Evolutionary conservation across 2,113 vertebrate genomes (phyloP).

Genomic region (Pachyramphus minor): DNA sequence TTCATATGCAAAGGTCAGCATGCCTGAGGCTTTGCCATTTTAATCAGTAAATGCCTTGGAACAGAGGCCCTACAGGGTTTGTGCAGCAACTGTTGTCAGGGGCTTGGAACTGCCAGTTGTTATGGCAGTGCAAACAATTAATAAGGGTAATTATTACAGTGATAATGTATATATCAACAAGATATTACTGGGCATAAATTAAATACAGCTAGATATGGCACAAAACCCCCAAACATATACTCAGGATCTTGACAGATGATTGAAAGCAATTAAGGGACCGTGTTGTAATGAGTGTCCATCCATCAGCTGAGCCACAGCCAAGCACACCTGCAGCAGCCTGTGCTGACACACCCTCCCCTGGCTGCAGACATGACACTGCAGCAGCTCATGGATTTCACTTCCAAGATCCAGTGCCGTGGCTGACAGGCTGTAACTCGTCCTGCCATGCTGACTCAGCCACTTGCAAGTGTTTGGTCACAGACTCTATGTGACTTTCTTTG

Average conservation of each 20-base stretch:
- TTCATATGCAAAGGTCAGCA: not conserved
- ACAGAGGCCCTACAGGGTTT: not conserved
- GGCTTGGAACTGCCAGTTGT: not conserved
- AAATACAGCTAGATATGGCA: not conserved
- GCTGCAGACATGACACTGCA: not conserved
- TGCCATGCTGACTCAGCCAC: not conserved
- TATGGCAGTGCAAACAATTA: not conserved
- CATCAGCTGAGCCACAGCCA: not conserved
- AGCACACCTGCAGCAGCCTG: not conserved
- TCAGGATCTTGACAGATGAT: not conserved
- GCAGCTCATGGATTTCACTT: not conserved
- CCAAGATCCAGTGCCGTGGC: not conserved
- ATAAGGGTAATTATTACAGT: not conserved
- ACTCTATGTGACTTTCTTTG: not conserved
- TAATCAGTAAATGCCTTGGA: not conserved
- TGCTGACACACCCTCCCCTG: not conserved
- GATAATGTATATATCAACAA: not conserved
- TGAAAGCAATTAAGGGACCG: not conserved
- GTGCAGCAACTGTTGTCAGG: not conserved
- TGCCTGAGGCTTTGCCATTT: not conserved
- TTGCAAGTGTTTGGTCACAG: not conserved
- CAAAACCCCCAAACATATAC: not conserved
- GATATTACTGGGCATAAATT: not conserved
- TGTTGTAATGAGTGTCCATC: not conserved
- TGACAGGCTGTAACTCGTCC: not conserved